Evolutionary conservation across 2,797 vertebrate genomes (phyloP).

Genomic region (Crenichthys baileyi): DNA sequence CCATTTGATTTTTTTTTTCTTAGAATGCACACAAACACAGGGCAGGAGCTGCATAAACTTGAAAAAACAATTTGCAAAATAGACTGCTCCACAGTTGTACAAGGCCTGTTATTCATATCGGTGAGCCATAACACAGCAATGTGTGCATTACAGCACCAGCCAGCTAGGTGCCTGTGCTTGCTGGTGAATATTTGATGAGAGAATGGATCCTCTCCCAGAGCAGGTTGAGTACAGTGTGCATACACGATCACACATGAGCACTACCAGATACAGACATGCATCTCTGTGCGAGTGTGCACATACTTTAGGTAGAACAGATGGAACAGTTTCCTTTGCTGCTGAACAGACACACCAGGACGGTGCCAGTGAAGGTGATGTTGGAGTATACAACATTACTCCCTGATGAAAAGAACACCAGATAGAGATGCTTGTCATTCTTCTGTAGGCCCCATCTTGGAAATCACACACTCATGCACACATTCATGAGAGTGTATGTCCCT

Average conservation of each 20-base stretch:
- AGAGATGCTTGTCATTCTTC: constrained; percentile 58
- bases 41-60: constrained; percentile 22
- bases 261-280: constrained; percentile 9
- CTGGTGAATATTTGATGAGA: constrained; percentile 86
- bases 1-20: constrained; percentile 1
- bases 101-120: constrained; percentile 32
- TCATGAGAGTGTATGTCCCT: constrained; percentile 8
- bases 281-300: not conserved
- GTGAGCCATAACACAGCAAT: constrained; percentile 44
- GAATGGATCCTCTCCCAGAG: constrained; percentile 81
- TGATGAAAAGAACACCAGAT: constrained; percentile 73
- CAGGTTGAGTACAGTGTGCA: constrained; percentile 74
- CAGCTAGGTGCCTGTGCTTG: constrained; percentile 77
- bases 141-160: constrained; percentile 66
- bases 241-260: constrained; percentile 46
- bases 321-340: constrained; percentile 41
- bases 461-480: constrained; percentile 12
- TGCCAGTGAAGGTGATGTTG: constrained; percentile 77
- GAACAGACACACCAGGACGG: constrained; percentile 33
- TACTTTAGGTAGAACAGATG: constrained; percentile 26
- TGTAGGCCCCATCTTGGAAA: constrained; percentile 36
- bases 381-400: constrained; percentile 51
- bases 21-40: constrained; percentile 10
- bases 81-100: constrained; percentile 38
- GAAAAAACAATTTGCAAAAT: constrained; percentile 32